phyloP scores from a whole-genome alignment of 2,113 vertebrate genomes.

The Arvicanthis niloticus region DNA sequence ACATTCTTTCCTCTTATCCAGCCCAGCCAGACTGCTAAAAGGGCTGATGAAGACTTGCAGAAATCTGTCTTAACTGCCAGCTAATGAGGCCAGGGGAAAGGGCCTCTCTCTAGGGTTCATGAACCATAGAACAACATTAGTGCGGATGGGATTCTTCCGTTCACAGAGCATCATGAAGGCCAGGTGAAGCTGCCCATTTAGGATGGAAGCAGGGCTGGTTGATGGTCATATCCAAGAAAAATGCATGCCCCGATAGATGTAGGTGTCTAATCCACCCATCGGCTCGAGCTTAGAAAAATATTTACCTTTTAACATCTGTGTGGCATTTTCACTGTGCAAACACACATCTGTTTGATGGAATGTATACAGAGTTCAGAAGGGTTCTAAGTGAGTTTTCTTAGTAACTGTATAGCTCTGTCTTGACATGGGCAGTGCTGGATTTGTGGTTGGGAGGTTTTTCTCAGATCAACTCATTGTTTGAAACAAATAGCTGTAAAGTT shows the following conservation, averaged over 20 bases:
- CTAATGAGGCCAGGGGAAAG: conserved; percentile 14
- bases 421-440: conserved; percentile 81
- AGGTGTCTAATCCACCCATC: conserved; percentile 84
- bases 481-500: conserved; percentile 88
- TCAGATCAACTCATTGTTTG: conserved; percentile 86
- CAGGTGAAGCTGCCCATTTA: conserved; percentile 64
- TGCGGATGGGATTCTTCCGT: conserved; percentile 9
- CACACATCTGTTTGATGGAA: conserved; percentile 83
- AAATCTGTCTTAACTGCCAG: conserved; percentile 30
- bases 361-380: conserved; percentile 83
- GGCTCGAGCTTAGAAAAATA: conserved; percentile 85
- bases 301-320: conserved; percentile 89
- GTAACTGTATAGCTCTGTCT: conserved; percentile 86
- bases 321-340: conserved; percentile 85
- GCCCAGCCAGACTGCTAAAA: not conserved
- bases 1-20: not conserved
- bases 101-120: not conserved
- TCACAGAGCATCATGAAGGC: not conserved
- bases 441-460: conserved; percentile 80
- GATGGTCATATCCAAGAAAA: conserved; percentile 80
- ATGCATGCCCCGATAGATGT: conserved; percentile 77
- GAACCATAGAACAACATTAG: not conserved
- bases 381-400: conserved; percentile 86
- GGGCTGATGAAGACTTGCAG: not conserved
- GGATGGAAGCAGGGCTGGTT: conserved; percentile 71